A percentile compares a stretch with the other conserved stretches of the same genome.
Evolutionary conservation across 2,113 vertebrate species (phyloP).

Genomic region (Pseudonaja textilis): DNA sequence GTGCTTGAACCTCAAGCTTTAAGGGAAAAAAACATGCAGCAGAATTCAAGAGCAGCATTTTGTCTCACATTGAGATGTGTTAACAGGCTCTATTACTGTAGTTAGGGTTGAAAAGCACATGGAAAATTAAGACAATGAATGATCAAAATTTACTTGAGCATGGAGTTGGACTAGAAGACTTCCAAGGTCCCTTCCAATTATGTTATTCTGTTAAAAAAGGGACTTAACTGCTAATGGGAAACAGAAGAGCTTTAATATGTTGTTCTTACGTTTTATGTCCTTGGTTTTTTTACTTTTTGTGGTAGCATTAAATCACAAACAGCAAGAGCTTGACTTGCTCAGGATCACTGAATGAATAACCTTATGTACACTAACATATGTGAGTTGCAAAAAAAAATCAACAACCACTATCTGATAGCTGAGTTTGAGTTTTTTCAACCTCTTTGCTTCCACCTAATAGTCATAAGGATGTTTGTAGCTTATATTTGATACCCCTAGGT

Average conservation of each 20-base stretch:
- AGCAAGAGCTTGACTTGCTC: neutral
- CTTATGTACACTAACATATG: neutral
- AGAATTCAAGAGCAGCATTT: neutral
- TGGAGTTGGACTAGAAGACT: too few relatives aligned
- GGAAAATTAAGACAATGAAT: neutral
- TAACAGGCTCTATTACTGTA: neutral
- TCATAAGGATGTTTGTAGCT: neutral
- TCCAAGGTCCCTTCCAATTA: too few relatives aligned
- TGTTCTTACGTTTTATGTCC: neutral
- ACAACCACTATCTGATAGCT: neutral
- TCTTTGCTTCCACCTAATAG: neutral
- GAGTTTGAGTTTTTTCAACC: neutral
- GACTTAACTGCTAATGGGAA: neutral
- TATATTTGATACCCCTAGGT: neutral
- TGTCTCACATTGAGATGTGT: neutral
- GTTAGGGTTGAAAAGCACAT: neutral
- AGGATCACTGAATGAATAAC: neutral
- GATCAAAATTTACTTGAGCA: neutral
- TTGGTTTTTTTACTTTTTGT: neutral
- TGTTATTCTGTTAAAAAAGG: neutral
- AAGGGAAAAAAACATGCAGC: neutral
- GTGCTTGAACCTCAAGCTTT: conserved; percentile 83
- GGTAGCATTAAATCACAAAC: neutral
- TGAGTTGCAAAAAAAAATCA: neutral
- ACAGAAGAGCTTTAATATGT: neutral